Conservation (phyloP, 1,140 invertebrate genomes). For the Streblospio benedicti region DNA sequence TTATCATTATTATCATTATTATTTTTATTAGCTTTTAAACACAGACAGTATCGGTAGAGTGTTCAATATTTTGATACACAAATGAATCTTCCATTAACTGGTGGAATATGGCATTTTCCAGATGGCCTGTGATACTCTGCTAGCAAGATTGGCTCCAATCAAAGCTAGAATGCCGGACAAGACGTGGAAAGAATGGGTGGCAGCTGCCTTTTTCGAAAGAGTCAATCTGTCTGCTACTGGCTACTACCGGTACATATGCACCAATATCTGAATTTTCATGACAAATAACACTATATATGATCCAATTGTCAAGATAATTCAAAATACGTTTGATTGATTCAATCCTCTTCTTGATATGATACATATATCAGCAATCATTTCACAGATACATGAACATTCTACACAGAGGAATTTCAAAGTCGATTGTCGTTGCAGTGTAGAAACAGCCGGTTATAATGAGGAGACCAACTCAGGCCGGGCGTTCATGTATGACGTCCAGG, state of each 20-base stretch:
- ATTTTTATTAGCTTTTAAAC: neutral
- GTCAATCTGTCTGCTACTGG: slow-evolving; percentile 9
- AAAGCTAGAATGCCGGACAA: neutral
- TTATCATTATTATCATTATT: neutral
- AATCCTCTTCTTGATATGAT: too few relatives aligned
- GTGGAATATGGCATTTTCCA: neutral
- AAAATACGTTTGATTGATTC: too few relatives aligned
- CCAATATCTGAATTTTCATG: too few relatives aligned
- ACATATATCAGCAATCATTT: too few relatives aligned
- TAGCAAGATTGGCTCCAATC: slow-evolving; percentile 1
- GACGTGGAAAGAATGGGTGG: slow-evolving; percentile 4
- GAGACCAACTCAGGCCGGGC: too few relatives aligned
- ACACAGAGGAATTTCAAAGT: too few relatives aligned
- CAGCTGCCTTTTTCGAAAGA: neutral
- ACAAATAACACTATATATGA: too few relatives aligned
- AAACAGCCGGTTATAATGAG: too few relatives aligned
- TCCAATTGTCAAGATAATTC: too few relatives aligned
- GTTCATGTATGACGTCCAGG: too few relatives aligned
- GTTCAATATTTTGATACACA: neutral
- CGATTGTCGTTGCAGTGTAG: too few relatives aligned
- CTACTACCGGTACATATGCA: neutral
- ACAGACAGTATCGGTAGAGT: neutral
- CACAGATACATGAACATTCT: too few relatives aligned
- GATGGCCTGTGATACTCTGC: slow-evolving; percentile 3
- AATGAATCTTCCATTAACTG: neutral